Conservation (phyloP, 2,888 invertebrate genomes). For the Drosophila multiciliata region DNA sequence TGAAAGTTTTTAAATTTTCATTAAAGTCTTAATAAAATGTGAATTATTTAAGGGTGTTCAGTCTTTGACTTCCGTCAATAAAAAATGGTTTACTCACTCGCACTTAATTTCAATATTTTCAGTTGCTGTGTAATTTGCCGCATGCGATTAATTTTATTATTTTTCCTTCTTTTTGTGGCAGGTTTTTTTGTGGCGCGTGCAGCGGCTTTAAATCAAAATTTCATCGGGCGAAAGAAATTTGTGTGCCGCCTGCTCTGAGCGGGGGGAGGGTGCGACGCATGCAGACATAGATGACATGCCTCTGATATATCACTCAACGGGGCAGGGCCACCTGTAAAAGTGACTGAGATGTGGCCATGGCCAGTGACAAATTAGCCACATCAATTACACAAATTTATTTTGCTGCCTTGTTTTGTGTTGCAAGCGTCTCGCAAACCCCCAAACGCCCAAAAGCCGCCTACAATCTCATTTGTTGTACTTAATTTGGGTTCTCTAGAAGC, state of each 20-base stretch:
- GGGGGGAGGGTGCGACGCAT: too few species aligned
- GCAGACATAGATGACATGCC: conserved; percentile 38
- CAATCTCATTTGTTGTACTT: conserved; percentile 79
- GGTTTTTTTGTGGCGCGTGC: conserved; percentile 47
- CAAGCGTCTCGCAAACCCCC: conserved; percentile 23
- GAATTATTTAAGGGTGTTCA: conserved; percentile 13
- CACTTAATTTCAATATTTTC: conserved; percentile 36
- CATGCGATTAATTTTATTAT: conserved; percentile 58
- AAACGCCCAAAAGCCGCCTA: conserved; percentile 50
- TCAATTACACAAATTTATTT: conserved; percentile 80
- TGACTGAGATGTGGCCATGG: conserved; percentile 67
- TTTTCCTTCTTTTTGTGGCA: background rate
- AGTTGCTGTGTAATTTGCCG: conserved; percentile 70
- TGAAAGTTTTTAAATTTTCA: background rate
- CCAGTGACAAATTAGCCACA: conserved; percentile 81
- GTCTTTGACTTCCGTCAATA: background rate
- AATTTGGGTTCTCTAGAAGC: conserved; percentile 58
- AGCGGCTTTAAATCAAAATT: conserved; percentile 66
- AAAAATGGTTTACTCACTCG: background rate
- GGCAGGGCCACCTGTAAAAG: conserved; percentile 72
- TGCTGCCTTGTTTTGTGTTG: conserved; percentile 66
- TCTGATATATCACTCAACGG: conserved; percentile 69
- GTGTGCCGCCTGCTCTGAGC: background rate
- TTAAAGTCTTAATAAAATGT: background rate
- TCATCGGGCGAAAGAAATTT: conserved; percentile 54